Evolutionary conservation across 23 tunicate genomes (phyloP).

Genomic region (Trididemnum clinides): DNA sequence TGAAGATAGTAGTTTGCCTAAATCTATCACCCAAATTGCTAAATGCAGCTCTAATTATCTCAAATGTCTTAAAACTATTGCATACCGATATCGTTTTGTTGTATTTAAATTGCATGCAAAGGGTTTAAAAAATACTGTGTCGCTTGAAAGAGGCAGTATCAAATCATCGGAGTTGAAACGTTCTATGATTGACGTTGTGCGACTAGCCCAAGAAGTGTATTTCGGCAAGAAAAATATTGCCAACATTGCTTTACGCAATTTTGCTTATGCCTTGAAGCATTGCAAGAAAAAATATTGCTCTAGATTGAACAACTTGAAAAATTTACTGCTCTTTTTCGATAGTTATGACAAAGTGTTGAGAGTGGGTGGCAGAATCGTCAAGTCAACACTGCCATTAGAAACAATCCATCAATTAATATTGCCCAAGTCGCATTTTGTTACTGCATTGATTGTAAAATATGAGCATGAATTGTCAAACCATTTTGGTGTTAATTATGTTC

Average conservation of each 20-base stretch:
- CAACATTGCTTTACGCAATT: neutral
- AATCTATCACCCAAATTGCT: conserved; percentile 1
- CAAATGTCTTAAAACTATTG: conserved; percentile 6
- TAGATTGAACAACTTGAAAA: neutral
- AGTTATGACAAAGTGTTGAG: neutral
- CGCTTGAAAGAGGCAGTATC: neutral
- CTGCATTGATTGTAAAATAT: neutral
- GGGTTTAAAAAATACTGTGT: neutral
- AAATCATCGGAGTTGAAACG: neutral
- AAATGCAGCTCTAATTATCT: neutral
- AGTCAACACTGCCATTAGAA: conserved; percentile 11
- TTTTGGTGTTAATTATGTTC: conserved; percentile 25
- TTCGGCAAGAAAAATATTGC: neutral
- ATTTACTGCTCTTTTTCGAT: neutral
- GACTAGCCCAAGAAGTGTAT: conserved; percentile 15
- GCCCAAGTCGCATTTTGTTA: conserved; percentile 2
- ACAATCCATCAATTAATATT: neutral
- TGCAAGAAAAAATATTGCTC: neutral
- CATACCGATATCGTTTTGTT: conserved; percentile 27
- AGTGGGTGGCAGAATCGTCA: neutral
- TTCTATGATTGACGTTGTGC: neutral
- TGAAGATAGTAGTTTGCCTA: no score
- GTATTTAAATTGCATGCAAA: neutral
- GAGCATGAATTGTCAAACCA: conserved; percentile 6
- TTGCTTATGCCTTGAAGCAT: neutral